These are phyloP conservation scores for Pelvicachromis taeniatus DNA, from an alignment of 2,113 vertebrate genomes.

Conservation along the genomic window DNA sequence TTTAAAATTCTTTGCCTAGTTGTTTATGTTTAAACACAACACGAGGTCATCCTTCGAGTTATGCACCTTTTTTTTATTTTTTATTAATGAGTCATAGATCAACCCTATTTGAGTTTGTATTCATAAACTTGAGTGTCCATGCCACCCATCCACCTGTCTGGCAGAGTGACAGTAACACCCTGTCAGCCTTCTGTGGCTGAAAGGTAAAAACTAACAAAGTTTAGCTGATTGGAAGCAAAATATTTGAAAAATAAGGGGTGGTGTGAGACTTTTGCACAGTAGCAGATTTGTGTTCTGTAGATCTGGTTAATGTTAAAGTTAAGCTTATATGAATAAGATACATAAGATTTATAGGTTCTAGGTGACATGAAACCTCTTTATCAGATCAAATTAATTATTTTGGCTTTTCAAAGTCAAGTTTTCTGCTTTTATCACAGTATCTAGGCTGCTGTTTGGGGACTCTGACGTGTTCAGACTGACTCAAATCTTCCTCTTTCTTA, in stretches of 20 bases:
- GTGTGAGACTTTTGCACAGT: not conserved
- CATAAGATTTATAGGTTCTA: not conserved
- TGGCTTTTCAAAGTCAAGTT: not conserved
- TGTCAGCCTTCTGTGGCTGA: not conserved
- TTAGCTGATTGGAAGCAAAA: not conserved
- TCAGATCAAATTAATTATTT: not conserved
- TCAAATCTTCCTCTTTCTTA: not conserved
- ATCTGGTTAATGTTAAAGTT: not conserved
- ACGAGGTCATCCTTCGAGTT: not conserved
- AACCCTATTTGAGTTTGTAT: not conserved
- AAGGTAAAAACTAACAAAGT: not conserved
- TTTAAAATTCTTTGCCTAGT: not conserved
- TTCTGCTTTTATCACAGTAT: not conserved
- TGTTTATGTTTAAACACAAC: no score
- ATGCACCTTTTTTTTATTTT: no score
- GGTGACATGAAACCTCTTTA: rapidly evolving
- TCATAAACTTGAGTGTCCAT: rapidly evolving
- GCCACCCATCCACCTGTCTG: not conserved
- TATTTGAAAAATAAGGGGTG: not conserved
- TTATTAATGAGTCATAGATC: not conserved
- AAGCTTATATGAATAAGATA: not conserved
- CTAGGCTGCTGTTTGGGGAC: not conserved
- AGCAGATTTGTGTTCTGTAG: not conserved
- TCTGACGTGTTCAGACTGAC: not conserved
- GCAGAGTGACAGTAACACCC: rapidly evolving